Conservation (phyloP, 1,140 invertebrate genomes). For the Orussus abietinus region DNA sequence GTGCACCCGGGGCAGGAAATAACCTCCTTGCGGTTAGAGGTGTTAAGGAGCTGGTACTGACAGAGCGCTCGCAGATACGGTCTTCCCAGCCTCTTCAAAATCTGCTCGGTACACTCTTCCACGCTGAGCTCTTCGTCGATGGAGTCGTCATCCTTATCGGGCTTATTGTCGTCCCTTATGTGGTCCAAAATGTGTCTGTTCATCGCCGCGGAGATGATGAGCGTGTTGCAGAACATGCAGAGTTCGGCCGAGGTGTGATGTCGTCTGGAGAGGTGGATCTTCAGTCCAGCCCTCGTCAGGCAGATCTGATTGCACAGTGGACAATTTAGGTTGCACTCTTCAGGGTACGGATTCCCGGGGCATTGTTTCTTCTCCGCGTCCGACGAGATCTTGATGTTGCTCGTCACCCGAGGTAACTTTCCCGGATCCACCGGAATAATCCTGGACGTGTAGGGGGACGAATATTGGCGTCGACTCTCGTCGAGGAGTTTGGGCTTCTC, state of each 20-base stretch:
- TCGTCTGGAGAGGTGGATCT: slow-evolving; percentile 18
- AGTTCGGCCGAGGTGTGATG: slow-evolving; percentile 17
- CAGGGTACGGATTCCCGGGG: slow-evolving; percentile 8
- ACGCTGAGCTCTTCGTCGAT: slow-evolving; percentile 10
- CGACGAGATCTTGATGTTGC: too few species aligned
- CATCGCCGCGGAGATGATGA: slow-evolving; percentile 18
- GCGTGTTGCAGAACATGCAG: slow-evolving; percentile 22
- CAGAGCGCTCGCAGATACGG: slow-evolving; percentile 19
- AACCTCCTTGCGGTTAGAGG: not conserved
- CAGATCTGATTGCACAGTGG: slow-evolving; percentile 19
- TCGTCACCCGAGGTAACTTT: too few species aligned
- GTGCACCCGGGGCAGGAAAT: slow-evolving; percentile 12
- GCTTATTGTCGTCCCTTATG: slow-evolving; percentile 9
- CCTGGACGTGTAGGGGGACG: too few species aligned
- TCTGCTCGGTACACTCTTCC: slow-evolving; percentile 17
- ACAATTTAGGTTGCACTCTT: slow-evolving; percentile 17
- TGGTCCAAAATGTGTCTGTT: slow-evolving; percentile 24
- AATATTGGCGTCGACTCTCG: too few species aligned
- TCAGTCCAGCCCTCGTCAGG: slow-evolving; percentile 16
- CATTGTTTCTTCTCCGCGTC: slow-evolving; percentile 15
- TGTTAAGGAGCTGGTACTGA: slow-evolving; percentile 19
- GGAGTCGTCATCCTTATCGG: slow-evolving; percentile 2
- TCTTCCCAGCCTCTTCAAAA: slow-evolving; percentile 17
- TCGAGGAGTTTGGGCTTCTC: slow-evolving; percentile 7
- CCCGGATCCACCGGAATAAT: too few species aligned